A percentile compares a stretch with the other conserved stretches of the same genome.
Conservation (phyloP, 2,888 invertebrate genomes). For the Helleia helle region DNA sequence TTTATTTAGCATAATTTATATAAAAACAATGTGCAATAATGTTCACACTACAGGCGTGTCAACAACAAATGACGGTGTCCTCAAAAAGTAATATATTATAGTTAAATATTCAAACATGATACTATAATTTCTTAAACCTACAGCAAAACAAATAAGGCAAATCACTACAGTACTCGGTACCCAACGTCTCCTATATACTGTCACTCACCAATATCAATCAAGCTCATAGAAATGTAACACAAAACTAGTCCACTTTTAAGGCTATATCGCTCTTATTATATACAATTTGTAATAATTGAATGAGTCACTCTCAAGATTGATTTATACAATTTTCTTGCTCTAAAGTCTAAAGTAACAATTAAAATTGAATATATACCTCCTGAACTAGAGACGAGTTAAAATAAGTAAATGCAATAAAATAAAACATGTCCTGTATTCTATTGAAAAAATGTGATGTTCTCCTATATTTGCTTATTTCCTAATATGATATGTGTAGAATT, state of each 20-base stretch:
- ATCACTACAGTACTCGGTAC: constrained; percentile 45
- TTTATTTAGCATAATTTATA: constrained; percentile 5
- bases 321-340: too few species aligned
- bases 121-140: constrained; percentile 59
- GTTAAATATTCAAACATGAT: constrained; percentile 36
- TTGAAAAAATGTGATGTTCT: background rate
- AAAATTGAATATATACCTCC: too few species aligned
- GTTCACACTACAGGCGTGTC: constrained; percentile 2
- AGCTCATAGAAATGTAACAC: constrained; percentile 24
- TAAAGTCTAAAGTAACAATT: too few species aligned
- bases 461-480: background rate
- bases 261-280: background rate
- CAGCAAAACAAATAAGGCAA: constrained; percentile 69
- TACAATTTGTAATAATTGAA: too few species aligned
- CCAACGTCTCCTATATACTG: constrained; percentile 38
- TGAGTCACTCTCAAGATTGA: too few species aligned
- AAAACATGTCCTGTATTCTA: background rate
- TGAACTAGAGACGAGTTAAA: too few species aligned
- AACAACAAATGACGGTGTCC: constrained; percentile 3
- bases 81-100: background rate
- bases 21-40: constrained; percentile 6
- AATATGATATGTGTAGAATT: background rate
- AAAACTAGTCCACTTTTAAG: constrained; percentile 19
- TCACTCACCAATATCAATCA: constrained; percentile 17
- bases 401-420: too few species aligned